phyloP scores from a whole-genome alignment of 2,113 vertebrate species.

The Cyanistes caeruleus region DNA sequence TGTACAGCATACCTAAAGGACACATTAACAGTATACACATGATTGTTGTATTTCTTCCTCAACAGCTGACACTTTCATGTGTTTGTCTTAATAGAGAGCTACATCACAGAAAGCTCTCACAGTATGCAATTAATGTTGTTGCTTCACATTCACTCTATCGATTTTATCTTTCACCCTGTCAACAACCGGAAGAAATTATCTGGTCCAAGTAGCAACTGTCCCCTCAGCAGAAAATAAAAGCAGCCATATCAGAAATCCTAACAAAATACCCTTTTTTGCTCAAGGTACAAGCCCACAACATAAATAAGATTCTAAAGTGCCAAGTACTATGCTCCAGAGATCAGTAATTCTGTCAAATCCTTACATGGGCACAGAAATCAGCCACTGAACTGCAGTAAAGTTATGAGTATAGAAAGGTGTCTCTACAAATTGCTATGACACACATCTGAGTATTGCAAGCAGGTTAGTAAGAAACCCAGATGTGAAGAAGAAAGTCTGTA shows the following conservation, averaged over 20 bases:
- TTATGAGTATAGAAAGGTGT: not conserved
- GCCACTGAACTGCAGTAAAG: not conserved
- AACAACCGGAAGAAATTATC: not conserved
- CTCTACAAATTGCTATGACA: not conserved
- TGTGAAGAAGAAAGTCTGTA: not conserved
- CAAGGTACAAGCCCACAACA: not conserved
- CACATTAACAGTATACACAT: not conserved
- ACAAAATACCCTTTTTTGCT: rapidly evolving
- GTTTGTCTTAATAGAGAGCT: not conserved
- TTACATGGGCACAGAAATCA: not conserved
- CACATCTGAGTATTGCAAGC: not conserved
- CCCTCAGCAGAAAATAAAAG: not conserved
- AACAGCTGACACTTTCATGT: not conserved
- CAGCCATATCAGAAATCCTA: not conserved
- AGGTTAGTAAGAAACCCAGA: not conserved
- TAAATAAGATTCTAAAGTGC: not conserved
- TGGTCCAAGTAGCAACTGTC: not conserved
- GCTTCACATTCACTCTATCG: not conserved
- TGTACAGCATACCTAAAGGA: not conserved
- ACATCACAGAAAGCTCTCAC: rapidly evolving
- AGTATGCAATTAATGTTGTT: not conserved
- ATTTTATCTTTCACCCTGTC: not conserved
- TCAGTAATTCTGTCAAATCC: not conserved
- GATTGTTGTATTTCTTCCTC: not conserved
- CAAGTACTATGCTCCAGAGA: not conserved